These are phyloP conservation scores for Macropodus opercularis DNA, from an alignment of 2,797 vertebrate species.

Conservation along the genomic window DNA sequence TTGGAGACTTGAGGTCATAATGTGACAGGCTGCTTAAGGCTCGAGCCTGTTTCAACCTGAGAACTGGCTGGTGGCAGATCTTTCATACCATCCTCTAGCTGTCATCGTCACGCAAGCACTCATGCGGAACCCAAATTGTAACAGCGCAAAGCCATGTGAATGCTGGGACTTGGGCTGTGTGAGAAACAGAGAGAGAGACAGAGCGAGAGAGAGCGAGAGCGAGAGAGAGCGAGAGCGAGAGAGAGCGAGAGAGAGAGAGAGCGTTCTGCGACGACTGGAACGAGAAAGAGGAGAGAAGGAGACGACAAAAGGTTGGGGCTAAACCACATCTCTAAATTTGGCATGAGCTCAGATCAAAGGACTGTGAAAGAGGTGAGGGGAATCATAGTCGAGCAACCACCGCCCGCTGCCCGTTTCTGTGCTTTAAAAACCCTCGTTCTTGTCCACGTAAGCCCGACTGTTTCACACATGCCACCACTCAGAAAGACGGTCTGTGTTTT, in stretches of 20 bases:
- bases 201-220: neutral
- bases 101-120: constrained; percentile 49
- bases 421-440: constrained; percentile 31
- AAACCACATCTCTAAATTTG: constrained; percentile 64
- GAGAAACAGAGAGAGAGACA: constrained; percentile 9
- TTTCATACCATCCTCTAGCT: constrained; percentile 49
- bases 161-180: constrained; percentile 44
- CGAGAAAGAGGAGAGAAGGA: constrained; percentile 17
- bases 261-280: too few species aligned
- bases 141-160: constrained; percentile 54
- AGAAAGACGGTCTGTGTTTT: neutral
- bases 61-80: constrained; percentile 44
- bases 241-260: constrained; percentile 21
- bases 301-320: constrained; percentile 56
- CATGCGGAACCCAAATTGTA: constrained; percentile 59
- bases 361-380: constrained; percentile 32
- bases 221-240: neutral
- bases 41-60: constrained; percentile 25
- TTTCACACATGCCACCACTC: neutral
- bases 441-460: neutral
- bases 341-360: constrained; percentile 66
- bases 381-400: constrained; percentile 33
- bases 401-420: constrained; percentile 13
- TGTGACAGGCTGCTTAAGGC: constrained; percentile 32
- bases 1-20: constrained; percentile 37